Conservation (phyloP, 2,888 invertebrate species). For the Idaea biselata region DNA sequence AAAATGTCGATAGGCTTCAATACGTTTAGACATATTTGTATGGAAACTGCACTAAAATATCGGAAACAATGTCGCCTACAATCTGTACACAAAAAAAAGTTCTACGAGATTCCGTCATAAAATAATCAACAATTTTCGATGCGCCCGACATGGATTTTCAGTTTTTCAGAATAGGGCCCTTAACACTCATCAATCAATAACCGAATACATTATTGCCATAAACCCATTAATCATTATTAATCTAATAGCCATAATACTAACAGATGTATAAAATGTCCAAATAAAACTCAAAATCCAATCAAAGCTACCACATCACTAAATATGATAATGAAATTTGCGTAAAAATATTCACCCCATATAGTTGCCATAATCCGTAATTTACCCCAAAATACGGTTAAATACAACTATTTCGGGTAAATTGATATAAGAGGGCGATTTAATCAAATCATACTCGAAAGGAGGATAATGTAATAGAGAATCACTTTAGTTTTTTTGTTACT, state of each 20-base stretch:
- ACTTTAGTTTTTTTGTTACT: conserved; percentile 54
- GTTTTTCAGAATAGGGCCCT: too few relatives aligned
- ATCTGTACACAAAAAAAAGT: too few relatives aligned
- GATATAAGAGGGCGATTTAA: conserved; percentile 67
- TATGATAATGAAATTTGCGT: conserved; percentile 63
- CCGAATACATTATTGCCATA: neutral
- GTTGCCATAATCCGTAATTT: conserved; percentile 51
- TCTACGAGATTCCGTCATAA: too few relatives aligned
- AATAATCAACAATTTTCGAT: too few relatives aligned
- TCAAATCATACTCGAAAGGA: conserved; percentile 52
- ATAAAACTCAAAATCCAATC: conserved; percentile 35
- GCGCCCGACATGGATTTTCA: too few relatives aligned
- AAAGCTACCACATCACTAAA: conserved; percentile 38
- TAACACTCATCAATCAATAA: too few relatives aligned
- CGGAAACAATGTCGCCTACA: too few relatives aligned
- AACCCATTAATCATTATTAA: neutral
- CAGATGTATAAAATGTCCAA: neutral
- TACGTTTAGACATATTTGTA: too few relatives aligned
- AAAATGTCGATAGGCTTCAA: too few relatives aligned
- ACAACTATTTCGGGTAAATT: conserved; percentile 67
- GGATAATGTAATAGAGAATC: conserved; percentile 62
- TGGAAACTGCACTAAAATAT: too few relatives aligned
- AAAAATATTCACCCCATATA: conserved; percentile 57
- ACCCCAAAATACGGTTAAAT: conserved; percentile 61
- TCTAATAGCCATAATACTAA: neutral